These are phyloP conservation scores for Protophormia terraenovae DNA, from an alignment of 2,888 invertebrate genomes.

Conservation along the genomic window DNA sequence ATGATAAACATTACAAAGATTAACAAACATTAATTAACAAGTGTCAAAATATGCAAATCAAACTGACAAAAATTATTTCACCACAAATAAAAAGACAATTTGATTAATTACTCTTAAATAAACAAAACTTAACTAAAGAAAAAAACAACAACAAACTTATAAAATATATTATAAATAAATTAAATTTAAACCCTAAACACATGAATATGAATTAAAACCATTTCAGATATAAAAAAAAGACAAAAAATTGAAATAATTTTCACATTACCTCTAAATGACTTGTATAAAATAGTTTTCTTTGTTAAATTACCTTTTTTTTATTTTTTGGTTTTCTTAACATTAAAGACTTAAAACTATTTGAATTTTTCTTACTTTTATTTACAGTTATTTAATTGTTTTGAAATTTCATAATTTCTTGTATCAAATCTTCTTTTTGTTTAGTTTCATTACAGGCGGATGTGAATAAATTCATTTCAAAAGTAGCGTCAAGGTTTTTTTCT, in stretches of 20 bases:
- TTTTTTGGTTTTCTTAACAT: background rate
- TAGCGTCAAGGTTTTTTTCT: slow-evolving; percentile 64
- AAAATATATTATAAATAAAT: too few relatives aligned
- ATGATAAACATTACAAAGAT: slow-evolving; percentile 59
- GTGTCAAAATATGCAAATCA: slow-evolving; percentile 78
- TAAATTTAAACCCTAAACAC: too few relatives aligned
- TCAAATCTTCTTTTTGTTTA: background rate
- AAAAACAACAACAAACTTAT: background rate
- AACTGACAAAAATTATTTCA: slow-evolving; percentile 66
- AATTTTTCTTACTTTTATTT: background rate
- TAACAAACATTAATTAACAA: slow-evolving; percentile 76
- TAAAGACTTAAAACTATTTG: background rate
- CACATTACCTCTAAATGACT: background rate
- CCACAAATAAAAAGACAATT: slow-evolving; percentile 50
- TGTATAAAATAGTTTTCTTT: slow-evolving; percentile 9
- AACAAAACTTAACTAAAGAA: background rate
- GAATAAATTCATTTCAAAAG: slow-evolving; percentile 32
- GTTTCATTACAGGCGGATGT: slow-evolving; percentile 42
- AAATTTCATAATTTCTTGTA: slow-evolving; percentile 38
- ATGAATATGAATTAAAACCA: too few relatives aligned
- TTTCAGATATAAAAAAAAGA: too few relatives aligned
- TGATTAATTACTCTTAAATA: slow-evolving; percentile 55
- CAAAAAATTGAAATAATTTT: background rate
- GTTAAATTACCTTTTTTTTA: background rate
- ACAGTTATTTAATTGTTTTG: slow-evolving; percentile 55